phyloP scores from a whole-genome alignment of 2,113 vertebrate genomes.

The Tenebrosternarchus preto region DNA sequence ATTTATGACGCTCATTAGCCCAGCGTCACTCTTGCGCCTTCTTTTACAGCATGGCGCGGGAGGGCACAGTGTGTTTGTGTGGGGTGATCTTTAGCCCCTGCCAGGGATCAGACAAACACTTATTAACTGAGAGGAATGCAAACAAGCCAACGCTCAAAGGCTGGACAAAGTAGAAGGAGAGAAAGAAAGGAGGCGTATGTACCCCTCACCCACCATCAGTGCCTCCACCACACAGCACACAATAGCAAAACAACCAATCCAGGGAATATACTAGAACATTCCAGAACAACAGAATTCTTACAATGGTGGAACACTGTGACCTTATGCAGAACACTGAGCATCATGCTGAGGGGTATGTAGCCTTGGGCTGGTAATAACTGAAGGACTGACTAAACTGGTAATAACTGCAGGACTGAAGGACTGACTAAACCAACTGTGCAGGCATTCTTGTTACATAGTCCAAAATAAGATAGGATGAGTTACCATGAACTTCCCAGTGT shows the following conservation, averaged over 20 bases:
- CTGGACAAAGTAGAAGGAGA: constrained; percentile 50
- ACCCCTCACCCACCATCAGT: constrained; percentile 4
- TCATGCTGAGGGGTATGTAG: not conserved
- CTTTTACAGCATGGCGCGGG: constrained; percentile 52
- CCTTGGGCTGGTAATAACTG: not conserved
- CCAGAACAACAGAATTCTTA: constrained; percentile 51
- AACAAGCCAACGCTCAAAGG: constrained; percentile 67
- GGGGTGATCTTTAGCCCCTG: constrained; percentile 64
- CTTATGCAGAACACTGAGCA: constrained; percentile 33
- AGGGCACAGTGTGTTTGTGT: constrained; percentile 48
- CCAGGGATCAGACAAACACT: constrained; percentile 72
- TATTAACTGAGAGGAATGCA: constrained; percentile 82
- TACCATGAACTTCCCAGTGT: too few relatives aligned
- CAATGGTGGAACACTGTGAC: constrained; percentile 42
- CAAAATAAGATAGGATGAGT: too few relatives aligned
- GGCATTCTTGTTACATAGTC: not conserved
- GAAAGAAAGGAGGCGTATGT: constrained; percentile 28
- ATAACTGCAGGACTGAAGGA: not conserved
- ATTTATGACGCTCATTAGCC: constrained; percentile 47
- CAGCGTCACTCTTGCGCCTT: constrained; percentile 48
- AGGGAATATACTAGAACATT: constrained; percentile 50
- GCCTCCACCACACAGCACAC: constrained; percentile 24
- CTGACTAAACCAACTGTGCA: not conserved
- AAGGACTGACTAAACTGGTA: too few relatives aligned
- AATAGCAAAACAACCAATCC: constrained; percentile 39